Conservation (phyloP, 1,140 invertebrate genomes). For the Bathynomus jamesi region DNA sequence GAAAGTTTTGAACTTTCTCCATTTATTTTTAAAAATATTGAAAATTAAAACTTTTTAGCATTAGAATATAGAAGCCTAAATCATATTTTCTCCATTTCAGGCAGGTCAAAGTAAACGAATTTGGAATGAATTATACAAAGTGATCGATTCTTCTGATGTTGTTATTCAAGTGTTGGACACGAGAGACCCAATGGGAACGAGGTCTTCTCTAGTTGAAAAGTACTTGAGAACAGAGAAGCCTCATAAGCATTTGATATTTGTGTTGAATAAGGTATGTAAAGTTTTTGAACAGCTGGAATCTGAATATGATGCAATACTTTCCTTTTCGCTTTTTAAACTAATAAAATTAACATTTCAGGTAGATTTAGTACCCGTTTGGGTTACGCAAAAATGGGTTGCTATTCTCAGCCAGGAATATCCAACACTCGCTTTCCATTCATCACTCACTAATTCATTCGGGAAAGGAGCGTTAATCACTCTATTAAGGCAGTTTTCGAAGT, state of each 20-base stretch:
- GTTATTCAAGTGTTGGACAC: slow-evolving; percentile 88
- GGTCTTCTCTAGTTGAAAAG: slow-evolving; percentile 85
- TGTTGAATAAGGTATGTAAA: slow-evolving; percentile 70
- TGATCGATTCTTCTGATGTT: slow-evolving; percentile 97
- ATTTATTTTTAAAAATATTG: too few species aligned
- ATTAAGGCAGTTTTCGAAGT: slow-evolving; percentile 89
- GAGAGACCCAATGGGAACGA: slow-evolving; percentile 87
- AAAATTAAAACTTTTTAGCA: too few species aligned
- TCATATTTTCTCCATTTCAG: not conserved
- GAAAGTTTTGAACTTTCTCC: too few species aligned
- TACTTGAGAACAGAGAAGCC: slow-evolving; percentile 82
- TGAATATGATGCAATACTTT: too few species aligned
- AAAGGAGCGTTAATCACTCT: slow-evolving; percentile 97
- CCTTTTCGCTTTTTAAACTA: too few species aligned
- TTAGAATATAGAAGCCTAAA: too few species aligned
- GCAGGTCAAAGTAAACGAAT: slow-evolving; percentile 94
- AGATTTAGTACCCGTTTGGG: slow-evolving; percentile 92
- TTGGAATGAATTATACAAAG: slow-evolving; percentile 99
- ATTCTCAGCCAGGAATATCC: slow-evolving; percentile 81
- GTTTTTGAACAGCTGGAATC: too few species aligned
- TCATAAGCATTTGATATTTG: slow-evolving; percentile 90
- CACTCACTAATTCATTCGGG: slow-evolving; percentile 94
- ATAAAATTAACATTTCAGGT: too few species aligned
- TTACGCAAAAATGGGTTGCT: slow-evolving; percentile 85
- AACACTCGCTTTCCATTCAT: slow-evolving; percentile 96